Percentiles rank a stretch among this genome's conserved stretches.
Conservation (phyloP, 2,888 invertebrate species). For the Lacanobia oleracea region DNA sequence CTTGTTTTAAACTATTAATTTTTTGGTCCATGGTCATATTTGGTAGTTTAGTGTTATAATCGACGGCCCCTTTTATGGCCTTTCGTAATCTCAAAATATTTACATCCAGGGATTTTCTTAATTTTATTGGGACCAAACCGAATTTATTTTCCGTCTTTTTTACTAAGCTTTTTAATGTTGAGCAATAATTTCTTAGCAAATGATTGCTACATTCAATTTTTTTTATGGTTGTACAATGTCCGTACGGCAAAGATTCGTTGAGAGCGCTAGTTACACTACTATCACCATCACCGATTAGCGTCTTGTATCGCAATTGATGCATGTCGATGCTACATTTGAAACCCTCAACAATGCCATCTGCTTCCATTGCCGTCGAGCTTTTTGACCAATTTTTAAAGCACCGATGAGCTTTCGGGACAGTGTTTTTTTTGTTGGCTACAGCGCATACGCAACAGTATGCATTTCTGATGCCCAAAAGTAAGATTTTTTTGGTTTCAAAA, state of each 20-base stretch:
- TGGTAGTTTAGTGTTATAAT: not conserved
- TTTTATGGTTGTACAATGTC: not conserved
- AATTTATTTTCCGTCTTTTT: slow-evolving; percentile 7
- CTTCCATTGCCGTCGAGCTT: not conserved
- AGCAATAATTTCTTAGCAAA: not conserved
- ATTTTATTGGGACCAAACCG: not conserved
- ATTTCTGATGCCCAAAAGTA: not conserved
- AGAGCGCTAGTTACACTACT: slow-evolving; percentile 2
- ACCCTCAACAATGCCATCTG: not conserved
- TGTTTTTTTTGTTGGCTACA: not conserved
- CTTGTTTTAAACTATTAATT: not conserved
- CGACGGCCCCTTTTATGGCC: slow-evolving; percentile 1
- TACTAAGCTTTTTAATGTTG: not conserved
- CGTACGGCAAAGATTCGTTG: not conserved
- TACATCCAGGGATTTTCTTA: not conserved
- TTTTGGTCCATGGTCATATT: not conserved
- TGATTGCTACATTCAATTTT: slow-evolving; percentile 5
- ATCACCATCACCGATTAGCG: slow-evolving; percentile 2
- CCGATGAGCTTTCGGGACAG: not conserved
- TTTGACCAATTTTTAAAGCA: not conserved
- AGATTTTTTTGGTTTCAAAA: not conserved
- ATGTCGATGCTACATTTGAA: not conserved
- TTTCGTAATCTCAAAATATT: not conserved
- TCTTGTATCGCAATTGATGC: not conserved
- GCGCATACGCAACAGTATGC: not conserved